Base-by-base conservation (phyloP, 2,797 vertebrate genomes). In the Falco cherrug region DNA sequence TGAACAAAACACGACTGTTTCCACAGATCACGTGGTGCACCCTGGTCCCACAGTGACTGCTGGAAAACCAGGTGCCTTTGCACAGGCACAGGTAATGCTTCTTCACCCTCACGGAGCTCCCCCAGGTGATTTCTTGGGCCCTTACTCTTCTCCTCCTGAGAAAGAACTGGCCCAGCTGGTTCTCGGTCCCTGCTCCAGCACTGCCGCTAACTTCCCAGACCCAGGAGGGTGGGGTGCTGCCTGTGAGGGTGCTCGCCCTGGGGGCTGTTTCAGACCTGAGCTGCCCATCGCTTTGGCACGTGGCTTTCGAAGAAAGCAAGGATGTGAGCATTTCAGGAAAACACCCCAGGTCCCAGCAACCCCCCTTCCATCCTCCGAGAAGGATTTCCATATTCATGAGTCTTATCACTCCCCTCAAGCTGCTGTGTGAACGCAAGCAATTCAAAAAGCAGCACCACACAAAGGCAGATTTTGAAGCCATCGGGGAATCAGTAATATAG, bases 391-490 rank as follows among this genome's bases (percentile, higher is more conserved):
- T 96, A 96, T 97, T 94, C 89, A 95, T 94, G 74, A 96, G 63
- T 20, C 94, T 97, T 97, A 96, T 97, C 96, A 5, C 56, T 93
- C 74, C 93, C 85, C 84, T 96, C 96, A 96, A 94, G 94, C 96
- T 95, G 96, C 94, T 63, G 76, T 9, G 70, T 60, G 90, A 96
- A 83, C 1, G 6, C 61, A 79, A 65, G 89, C 89, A 43, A 78
- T 89, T 92, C 93, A 84, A 59, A 91, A 84, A 76, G 69, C 94
- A 81, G 61, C 74, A 73, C 73, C 69, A 41, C 83, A 89, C 76
- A 94, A 95, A 95, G 92, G 35, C 86, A 88, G 70, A 73, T 59
- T 84, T 37, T 29, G 63, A 76, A 84, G 67, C 85, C 51, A 0
- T 22, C 1, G 20, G 95, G 96, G 91, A 97, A 88, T 56, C 57